Conservation (phyloP, 2,888 invertebrate species). For the Amiota mariae region DNA sequence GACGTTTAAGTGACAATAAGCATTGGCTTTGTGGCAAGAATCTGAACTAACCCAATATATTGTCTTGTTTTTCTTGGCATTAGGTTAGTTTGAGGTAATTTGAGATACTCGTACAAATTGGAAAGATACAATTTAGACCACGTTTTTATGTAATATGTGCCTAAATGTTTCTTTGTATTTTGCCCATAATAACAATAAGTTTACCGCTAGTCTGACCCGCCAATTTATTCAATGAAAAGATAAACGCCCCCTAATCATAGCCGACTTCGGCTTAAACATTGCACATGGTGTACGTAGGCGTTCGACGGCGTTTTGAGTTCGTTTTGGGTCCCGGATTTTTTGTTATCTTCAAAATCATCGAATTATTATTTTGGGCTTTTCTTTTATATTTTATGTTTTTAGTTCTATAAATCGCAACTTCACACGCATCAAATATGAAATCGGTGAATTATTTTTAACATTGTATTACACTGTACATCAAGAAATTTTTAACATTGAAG, state of each 20-base stretch:
- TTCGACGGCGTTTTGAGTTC: background rate
- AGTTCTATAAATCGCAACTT: constrained; percentile 10
- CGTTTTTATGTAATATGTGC: too few relatives aligned
- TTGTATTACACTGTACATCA: constrained; percentile 10
- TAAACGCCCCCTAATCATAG: constrained; percentile 8
- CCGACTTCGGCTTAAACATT: background rate
- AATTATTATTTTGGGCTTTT: background rate
- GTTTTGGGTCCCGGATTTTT: too few relatives aligned
- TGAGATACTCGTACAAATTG: too few relatives aligned
- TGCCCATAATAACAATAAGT: background rate
- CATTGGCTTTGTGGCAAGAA: constrained; percentile 7
- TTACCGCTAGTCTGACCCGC: constrained; percentile 17
- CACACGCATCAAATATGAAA: constrained; percentile 17
- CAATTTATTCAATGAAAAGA: constrained; percentile 29
- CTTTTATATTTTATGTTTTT: background rate
- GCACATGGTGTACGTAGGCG: constrained; percentile 32
- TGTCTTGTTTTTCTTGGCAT: too few relatives aligned
- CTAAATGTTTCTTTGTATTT: too few relatives aligned
- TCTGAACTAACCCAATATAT: too few relatives aligned
- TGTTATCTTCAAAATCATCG: too few relatives aligned
- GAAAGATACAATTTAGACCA: too few relatives aligned
- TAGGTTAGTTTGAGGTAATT: too few relatives aligned
- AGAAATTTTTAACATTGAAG: background rate
- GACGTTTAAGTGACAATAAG: constrained; percentile 57
- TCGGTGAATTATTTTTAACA: background rate